A percentile compares a stretch with the other conserved stretches of the same genome.
These are phyloP conservation scores for Sorex araneus DNA, from an alignment of 2,113 vertebrate genomes.

Conservation along the genomic window DNA sequence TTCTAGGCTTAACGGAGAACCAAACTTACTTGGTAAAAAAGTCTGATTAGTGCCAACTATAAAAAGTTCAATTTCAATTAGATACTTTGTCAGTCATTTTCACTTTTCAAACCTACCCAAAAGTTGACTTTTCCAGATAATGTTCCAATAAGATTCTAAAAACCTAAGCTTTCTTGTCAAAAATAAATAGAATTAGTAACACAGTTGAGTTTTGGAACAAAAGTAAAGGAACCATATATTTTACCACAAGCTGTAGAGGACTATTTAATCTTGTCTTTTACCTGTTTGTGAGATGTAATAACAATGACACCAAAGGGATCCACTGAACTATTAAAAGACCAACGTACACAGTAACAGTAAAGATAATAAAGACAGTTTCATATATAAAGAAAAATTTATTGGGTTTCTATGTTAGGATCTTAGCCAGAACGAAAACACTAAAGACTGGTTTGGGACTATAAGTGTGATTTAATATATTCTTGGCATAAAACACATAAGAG, in stretches of 20 bases:
- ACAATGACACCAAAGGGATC: constrained; percentile 69
- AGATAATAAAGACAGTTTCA: constrained; percentile 83
- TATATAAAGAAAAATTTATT: constrained; percentile 82
- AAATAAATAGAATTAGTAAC: constrained; percentile 79
- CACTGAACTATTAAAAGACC: constrained; percentile 70
- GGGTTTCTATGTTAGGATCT: constrained; percentile 77
- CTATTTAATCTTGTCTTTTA: constrained; percentile 68
- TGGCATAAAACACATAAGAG: constrained; percentile 82
- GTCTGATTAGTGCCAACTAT: neutral
- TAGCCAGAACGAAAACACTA: constrained; percentile 73
- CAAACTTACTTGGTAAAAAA: neutral
- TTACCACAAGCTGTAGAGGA: constrained; percentile 78
- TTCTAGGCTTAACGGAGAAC: neutral
- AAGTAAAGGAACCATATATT: constrained; percentile 79
- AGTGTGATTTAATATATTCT: constrained; percentile 84
- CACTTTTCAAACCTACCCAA: constrained; percentile 66
- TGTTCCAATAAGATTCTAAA: constrained; percentile 72
- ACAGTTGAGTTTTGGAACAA: constrained; percentile 63
- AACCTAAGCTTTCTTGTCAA: constrained; percentile 76
- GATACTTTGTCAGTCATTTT: constrained; percentile 59
- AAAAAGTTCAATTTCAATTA: constrained; percentile 69
- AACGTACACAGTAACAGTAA: constrained; percentile 72
- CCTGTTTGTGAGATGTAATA: constrained; percentile 73
- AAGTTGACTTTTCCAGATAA: constrained; percentile 70
- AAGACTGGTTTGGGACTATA: constrained; percentile 71